Conservation (phyloP, 2,113 vertebrate species). For the Pterophyllum scalare region DNA sequence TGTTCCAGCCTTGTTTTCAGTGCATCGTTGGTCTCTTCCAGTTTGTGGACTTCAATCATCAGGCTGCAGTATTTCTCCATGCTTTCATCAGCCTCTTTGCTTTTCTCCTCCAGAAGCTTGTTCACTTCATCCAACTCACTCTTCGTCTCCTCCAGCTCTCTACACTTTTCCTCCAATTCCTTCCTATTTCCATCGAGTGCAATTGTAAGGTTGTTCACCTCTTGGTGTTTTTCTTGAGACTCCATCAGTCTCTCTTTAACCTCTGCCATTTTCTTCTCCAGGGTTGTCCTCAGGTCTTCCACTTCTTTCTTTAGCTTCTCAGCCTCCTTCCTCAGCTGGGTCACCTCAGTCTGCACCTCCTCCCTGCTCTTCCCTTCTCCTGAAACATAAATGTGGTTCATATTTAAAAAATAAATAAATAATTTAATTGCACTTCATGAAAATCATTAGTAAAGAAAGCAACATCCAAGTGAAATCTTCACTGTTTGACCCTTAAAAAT, state of each 20-base stretch:
- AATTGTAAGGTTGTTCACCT: slow-evolving; percentile 62
- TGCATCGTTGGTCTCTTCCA: slow-evolving; percentile 87
- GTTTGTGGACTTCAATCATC: slow-evolving; percentile 86
- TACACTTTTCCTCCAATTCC: slow-evolving; percentile 30
- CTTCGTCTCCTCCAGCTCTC: slow-evolving; percentile 63
- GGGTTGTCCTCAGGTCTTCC: slow-evolving; percentile 63
- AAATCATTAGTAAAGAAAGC: neutral
- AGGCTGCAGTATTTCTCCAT: slow-evolving; percentile 90
- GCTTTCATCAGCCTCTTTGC: slow-evolving; percentile 86
- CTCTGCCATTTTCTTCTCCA: slow-evolving; percentile 45
- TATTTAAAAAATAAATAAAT: neutral
- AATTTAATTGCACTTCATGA: neutral
- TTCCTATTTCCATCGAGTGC: slow-evolving; percentile 35
- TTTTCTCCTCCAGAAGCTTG: slow-evolving; percentile 81
- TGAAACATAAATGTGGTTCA: neutral
- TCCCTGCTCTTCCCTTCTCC: slow-evolving; percentile 25
- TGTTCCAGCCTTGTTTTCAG: slow-evolving; percentile 82
- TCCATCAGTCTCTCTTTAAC: slow-evolving; percentile 16
- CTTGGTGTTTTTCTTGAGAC: slow-evolving; percentile 22
- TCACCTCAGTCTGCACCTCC: slow-evolving; percentile 61
- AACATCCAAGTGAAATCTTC: neutral
- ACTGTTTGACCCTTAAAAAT: no score
- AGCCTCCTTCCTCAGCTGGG: slow-evolving; percentile 77
- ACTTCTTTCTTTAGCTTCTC: slow-evolving; percentile 42
- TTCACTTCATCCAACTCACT: slow-evolving; percentile 85